These are phyloP conservation scores for Troides aeacus DNA, from an alignment of 2,888 invertebrate genomes.

Conservation along the genomic window DNA sequence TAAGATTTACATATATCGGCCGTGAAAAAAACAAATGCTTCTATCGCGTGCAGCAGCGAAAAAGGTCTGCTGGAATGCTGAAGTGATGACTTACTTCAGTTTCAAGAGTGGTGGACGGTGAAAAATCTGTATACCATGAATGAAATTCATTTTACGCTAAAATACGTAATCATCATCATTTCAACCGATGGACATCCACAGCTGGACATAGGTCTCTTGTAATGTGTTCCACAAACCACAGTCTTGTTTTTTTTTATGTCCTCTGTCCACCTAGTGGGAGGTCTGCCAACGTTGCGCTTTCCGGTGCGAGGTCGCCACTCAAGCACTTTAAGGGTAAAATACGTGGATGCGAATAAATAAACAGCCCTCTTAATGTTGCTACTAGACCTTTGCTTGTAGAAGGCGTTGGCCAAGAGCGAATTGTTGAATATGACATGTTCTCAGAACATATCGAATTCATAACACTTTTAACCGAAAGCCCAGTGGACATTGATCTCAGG, in stretches of 20 bases:
- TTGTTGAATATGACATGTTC: too few relatives aligned
- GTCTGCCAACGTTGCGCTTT: too few relatives aligned
- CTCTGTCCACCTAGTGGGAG: too few relatives aligned
- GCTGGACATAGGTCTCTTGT: too few relatives aligned
- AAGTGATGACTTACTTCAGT: constrained; percentile 29
- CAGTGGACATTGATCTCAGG: too few relatives aligned
- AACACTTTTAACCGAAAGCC: too few relatives aligned
- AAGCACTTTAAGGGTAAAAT: neutral
- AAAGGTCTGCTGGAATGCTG: constrained; percentile 31
- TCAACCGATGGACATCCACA: too few relatives aligned
- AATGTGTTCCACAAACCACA: too few relatives aligned
- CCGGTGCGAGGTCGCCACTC: too few relatives aligned
- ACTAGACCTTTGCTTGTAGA: neutral
- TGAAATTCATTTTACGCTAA: neutral
- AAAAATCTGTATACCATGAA: neutral
- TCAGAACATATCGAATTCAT: too few relatives aligned
- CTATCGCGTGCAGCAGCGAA: constrained; percentile 45
- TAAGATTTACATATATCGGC: constrained; percentile 36
- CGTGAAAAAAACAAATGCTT: constrained; percentile 46
- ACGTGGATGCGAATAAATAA: neutral
- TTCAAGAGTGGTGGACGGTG: constrained; percentile 1
- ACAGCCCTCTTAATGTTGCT: neutral
- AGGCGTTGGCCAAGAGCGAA: too few relatives aligned
- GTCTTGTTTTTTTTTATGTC: too few relatives aligned
- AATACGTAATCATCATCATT: neutral